Conservation (phyloP, 2,797 vertebrate genomes). For the Lepus oiostolus region DNA sequence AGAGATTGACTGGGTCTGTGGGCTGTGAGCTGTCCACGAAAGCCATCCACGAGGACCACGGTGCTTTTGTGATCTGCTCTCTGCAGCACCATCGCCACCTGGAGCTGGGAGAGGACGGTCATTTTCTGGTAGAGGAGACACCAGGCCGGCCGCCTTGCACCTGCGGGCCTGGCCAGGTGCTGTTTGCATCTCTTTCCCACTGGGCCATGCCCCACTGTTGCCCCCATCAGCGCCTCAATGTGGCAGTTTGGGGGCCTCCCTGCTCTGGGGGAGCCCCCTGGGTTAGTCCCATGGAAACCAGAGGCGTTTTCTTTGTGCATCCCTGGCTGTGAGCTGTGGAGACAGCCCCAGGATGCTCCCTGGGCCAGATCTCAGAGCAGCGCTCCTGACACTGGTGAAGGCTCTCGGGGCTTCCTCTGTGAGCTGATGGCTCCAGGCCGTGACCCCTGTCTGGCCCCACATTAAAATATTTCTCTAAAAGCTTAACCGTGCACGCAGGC, state of each 20-base stretch:
- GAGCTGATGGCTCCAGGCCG: background rate
- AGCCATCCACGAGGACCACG: accelerated
- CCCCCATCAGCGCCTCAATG: too few species aligned
- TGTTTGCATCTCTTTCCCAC: accelerated
- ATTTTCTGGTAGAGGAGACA: too few species aligned
- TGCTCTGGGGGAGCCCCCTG: background rate
- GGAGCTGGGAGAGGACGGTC: background rate
- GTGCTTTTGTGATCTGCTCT: too few species aligned
- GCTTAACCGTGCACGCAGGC: background rate
- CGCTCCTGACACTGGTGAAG: accelerated
- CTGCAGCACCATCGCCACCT: background rate
- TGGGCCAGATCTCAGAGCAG: too few species aligned
- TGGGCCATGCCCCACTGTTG: accelerated
- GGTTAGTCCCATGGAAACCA: background rate
- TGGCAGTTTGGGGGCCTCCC: background rate
- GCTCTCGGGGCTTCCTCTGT: background rate
- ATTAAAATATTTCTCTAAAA: background rate
- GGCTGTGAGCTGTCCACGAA: background rate
- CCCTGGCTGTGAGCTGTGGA: background rate
- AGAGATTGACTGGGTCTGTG: background rate
- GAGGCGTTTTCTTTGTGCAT: background rate
- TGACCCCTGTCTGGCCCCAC: background rate
- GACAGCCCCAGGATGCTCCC: accelerated
- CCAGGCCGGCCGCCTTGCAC: accelerated
- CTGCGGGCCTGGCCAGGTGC: accelerated